Base-by-base conservation (phyloP, 1,140 invertebrate genomes). In the Aphaenogaster floridana region DNA sequence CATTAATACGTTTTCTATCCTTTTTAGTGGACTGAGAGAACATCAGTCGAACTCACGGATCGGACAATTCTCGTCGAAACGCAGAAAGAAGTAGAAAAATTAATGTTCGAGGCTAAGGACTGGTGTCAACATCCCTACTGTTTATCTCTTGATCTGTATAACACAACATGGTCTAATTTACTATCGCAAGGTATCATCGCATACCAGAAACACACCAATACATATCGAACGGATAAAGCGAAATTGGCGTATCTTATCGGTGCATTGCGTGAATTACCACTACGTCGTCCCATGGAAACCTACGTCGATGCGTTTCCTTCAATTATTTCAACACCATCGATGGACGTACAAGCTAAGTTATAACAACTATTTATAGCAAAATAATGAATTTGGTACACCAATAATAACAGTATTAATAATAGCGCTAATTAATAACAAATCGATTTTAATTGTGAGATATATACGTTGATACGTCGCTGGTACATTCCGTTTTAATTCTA, bases 141-240 rank as follows among this genome's bases (percentile, higher is more conserved):
- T 11, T 89, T 96, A 28, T 93, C 94, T 0, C 91, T 95, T 9
- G 95, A 96, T 89, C 85, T 95, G 13, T 94, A 94, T 72, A 89
- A 90, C 57, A 92, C 94, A 3, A 93, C 94, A 48, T 74, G 95
- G 77, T 86, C 85, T 9, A 94, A 92, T 86, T 93, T 96, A 69
- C 39, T 88, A 68, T 68, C 88, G 28, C 88, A 91, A 81, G 93
- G 89, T 80, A 91, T 93, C 45, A 80, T 81, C n/a, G 8, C 88
- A 28, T 50, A 68, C 2, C 84, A 86, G 17, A 90, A 88, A 63
- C 61, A 50, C 57, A 17, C 8, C 15, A 54, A 88, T 79, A 36
- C 90, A 42, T 95, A 95, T 77, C 84, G 54, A 13, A 63, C 86
- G 36, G 91, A 95, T 69, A 90, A 90, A 87, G 28, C 69, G 13